Evolutionary conservation across 2,113 vertebrate species (phyloP).

Genomic region (Pseudorectes ferrugineus): DNA sequence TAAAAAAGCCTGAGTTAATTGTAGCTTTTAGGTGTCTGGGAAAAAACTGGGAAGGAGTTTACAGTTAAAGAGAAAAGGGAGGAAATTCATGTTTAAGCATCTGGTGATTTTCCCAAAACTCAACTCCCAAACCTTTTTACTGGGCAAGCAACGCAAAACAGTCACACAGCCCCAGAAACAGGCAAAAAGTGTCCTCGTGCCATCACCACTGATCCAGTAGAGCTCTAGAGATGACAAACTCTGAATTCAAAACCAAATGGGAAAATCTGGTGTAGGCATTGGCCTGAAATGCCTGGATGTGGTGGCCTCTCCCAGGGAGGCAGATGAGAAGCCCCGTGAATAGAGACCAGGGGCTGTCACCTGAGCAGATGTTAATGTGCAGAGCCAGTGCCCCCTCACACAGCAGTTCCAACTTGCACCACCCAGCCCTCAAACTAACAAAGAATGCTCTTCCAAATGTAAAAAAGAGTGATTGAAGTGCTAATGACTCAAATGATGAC

Average conservation of each 20-base stretch:
- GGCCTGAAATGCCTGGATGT: neutral
- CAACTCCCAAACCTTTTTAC: neutral
- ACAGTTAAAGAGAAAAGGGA: neutral
- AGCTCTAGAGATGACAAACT: neutral
- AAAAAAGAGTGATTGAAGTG: neutral
- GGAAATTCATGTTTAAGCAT: neutral
- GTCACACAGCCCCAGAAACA: neutral
- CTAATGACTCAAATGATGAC: neutral
- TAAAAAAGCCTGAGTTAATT: neutral
- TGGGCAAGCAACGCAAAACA: neutral
- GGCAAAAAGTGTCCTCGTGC: neutral
- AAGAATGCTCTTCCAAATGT: neutral
- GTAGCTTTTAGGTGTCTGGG: neutral
- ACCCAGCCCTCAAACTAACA: neutral
- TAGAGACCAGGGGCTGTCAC: neutral
- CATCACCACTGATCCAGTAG: neutral
- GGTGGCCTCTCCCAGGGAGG: neutral
- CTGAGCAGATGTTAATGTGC: neutral
- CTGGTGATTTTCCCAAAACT: neutral
- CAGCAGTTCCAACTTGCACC: neutral
- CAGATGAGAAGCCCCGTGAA: neutral
- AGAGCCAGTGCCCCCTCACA: neutral
- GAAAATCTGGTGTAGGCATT: neutral
- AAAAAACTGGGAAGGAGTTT: neutral
- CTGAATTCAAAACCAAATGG: neutral